phyloP scores from a whole-genome alignment of 2,888 invertebrate genomes.

The Nasonovia ribisnigri region DNA sequence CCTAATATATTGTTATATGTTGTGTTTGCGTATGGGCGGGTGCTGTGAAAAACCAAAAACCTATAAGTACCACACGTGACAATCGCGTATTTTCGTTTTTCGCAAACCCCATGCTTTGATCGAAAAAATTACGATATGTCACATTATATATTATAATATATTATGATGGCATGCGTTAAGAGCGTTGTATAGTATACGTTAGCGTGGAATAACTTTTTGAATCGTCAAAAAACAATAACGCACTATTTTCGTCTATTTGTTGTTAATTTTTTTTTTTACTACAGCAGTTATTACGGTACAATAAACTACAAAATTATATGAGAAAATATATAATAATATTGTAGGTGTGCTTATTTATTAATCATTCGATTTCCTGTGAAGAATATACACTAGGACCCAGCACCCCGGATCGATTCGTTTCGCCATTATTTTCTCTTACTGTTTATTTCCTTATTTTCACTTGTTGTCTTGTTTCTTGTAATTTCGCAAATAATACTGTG shows the following conservation, averaged over 20 bases:
- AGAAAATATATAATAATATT: constrained; percentile 10
- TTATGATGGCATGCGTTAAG: not conserved
- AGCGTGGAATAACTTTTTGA: not conserved
- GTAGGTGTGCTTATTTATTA: not conserved
- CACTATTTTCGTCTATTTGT: not conserved
- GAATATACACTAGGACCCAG: constrained; percentile 17
- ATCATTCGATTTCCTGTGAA: constrained; percentile 18
- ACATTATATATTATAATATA: not conserved
- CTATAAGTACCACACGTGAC: not conserved
- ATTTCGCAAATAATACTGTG: constrained; percentile 21
- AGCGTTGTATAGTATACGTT: not conserved
- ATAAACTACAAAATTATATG: constrained; percentile 12
- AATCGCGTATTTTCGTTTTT: not conserved
- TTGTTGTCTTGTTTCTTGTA: not conserved
- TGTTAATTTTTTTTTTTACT: not conserved
- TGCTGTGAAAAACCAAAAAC: not conserved
- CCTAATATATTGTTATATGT: not conserved
- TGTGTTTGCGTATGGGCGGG: not conserved
- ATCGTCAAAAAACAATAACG: not conserved
- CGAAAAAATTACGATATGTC: not conserved
- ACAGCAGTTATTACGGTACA: constrained; percentile 14
- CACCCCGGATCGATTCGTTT: constrained; percentile 54
- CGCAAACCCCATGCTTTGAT: not conserved
- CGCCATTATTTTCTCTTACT: not conserved
- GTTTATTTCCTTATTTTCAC: constrained; percentile 42